Base-by-base conservation (phyloP, 2,888 invertebrate species). In the Thalpophila matura region DNA sequence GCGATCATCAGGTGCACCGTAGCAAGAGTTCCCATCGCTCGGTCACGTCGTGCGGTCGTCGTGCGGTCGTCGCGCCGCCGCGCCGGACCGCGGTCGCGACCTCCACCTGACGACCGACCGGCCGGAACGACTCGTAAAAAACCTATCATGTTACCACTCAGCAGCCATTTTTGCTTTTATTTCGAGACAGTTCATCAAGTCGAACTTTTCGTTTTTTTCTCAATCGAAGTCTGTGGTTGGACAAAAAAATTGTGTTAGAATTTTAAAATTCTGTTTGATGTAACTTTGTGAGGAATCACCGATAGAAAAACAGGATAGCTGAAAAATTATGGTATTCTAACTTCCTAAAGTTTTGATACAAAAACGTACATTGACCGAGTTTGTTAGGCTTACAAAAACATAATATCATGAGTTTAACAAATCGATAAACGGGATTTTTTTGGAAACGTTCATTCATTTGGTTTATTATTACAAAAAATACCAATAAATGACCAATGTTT, bases 61-160 rank as follows among this genome's bases (percentile, higher is more conserved):
- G 56, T 47, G 74, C 77, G 77, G 61, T 74, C 46, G 77, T 66
- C 69, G 42, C 49, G 73, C 72, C 40, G 67, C 45, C 67, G 67
- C 40, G 67, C 45, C 67, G 67, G 58, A 75, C 59, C 60, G 76
- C 86, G 86, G 89, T 88, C 89, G 88, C 89, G 90, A 90, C 91
- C 91, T 87, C 86, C 81, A 77, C 76, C 78, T 77, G 64, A 68
- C 43, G 82, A 54, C 70, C 84, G 85, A 71, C 82, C 84, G 86
- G 84, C 88, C 86, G 89, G 89, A 89, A 89, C 91, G 84, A 78
- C 73, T 80, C 68, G 69, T 80, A 86, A 86, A 86, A 86, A 86
- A 88, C 80, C 76, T 88, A 89, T 91, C 89, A 79, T 85, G 89
- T 91, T 91, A 91, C 91, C 83, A 82, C 84, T 85, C 79, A 79